Conservation (phyloP, 2,113 vertebrate species). For the Ceuthmochares aereus region DNA sequence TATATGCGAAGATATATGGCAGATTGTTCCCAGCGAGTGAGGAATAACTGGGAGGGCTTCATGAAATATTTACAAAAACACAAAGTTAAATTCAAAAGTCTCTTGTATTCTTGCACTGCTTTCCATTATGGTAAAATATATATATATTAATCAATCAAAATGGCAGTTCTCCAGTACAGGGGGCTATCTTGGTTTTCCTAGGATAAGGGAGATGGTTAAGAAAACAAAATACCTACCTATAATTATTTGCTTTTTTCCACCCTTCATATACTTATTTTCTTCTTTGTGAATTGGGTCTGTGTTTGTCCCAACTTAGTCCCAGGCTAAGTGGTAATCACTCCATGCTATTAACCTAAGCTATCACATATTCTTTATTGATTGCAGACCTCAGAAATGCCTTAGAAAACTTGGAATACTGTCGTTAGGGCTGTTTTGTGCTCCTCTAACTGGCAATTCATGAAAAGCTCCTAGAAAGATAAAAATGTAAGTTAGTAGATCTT, state of each 20-base stretch:
- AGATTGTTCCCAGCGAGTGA: accelerated
- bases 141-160: neutral
- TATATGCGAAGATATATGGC: neutral
- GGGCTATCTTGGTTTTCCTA: neutral
- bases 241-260: neutral
- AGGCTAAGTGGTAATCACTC: neutral
- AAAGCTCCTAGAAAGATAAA: neutral
- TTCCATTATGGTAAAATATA: neutral
- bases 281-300: neutral
- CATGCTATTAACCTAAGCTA: neutral
- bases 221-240: neutral
- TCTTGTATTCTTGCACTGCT: neutral
- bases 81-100: neutral
- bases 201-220: neutral
- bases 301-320: neutral
- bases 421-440: neutral
- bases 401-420: neutral
- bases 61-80: neutral
- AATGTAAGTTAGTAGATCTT: neutral
- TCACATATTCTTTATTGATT: neutral
- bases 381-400: neutral
- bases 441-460: neutral
- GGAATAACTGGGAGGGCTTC: neutral
- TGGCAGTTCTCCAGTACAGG: neutral
- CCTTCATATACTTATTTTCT: neutral